A percentile compares a stretch with the other conserved stretches of the same genome.
These are phyloP conservation scores for Stenodema calcarata DNA, from an alignment of 2,888 invertebrate species.

Conservation along the genomic window DNA sequence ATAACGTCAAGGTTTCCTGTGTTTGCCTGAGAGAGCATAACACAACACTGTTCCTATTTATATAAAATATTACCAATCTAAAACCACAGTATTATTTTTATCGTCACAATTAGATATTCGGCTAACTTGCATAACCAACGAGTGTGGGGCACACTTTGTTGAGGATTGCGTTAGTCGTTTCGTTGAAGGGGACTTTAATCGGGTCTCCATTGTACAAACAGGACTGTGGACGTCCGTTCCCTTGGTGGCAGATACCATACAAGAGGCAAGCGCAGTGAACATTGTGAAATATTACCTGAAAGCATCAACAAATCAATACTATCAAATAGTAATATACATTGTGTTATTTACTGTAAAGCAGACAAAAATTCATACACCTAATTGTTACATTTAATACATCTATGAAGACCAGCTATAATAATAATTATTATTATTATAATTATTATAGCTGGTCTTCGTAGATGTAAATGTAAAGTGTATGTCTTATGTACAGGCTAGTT, in stretches of 20 bases:
- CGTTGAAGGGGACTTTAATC: conserved; percentile 64
- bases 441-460: too few relatives aligned
- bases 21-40: too few relatives aligned
- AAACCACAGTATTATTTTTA: too few relatives aligned
- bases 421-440: too few relatives aligned
- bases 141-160: conserved; percentile 67
- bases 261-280: conserved; percentile 66
- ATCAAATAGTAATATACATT: too few relatives aligned
- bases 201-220: conserved; percentile 68
- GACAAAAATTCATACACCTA: too few relatives aligned
- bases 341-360: too few relatives aligned
- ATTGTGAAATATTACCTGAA: not conserved
- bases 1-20: too few relatives aligned
- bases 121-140: conserved; percentile 44
- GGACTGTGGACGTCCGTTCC: conserved; percentile 62
- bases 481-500: too few relatives aligned
- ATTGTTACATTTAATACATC: too few relatives aligned
- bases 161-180: conserved; percentile 64
- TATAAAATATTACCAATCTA: not conserved
- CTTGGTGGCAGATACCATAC: conserved; percentile 72
- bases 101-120: not conserved
- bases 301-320: not conserved
- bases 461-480: too few relatives aligned
- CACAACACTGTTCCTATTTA: not conserved
- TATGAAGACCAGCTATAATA: too few relatives aligned